Evolutionary conservation across 1,140 invertebrate genomes (phyloP).

Genomic region (Papilio machaon): DNA sequence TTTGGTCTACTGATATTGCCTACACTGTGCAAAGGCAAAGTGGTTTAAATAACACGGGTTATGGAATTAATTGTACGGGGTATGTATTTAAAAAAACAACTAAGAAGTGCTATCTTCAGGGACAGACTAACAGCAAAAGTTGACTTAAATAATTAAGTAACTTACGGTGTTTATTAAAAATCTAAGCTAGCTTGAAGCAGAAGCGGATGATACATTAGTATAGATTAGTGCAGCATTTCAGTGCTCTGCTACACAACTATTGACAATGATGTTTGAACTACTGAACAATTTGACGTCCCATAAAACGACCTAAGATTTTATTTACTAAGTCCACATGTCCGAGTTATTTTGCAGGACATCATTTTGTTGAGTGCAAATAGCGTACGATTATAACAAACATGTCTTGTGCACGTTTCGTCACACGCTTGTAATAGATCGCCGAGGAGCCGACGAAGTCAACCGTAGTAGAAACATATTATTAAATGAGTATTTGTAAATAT

Average conservation of each 20-base stretch:
- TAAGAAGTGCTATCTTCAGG: neutral
- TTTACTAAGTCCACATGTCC: no score
- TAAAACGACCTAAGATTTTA: no score
- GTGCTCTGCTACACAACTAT: neutral
- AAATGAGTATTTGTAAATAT: conserved; percentile 4
- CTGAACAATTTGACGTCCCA: no score
- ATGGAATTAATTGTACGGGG: no score
- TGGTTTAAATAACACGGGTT: neutral
- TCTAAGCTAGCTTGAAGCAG: neutral
- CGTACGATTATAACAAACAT: neutral
- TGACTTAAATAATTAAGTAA: neutral
- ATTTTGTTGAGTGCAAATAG: neutral
- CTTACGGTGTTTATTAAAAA: neutral
- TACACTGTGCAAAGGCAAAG: neutral
- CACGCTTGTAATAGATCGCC: neutral
- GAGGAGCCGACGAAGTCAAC: neutral
- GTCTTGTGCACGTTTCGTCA: neutral
- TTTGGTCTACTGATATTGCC: neutral
- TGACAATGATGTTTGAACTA: neutral
- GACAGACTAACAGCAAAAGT: neutral
- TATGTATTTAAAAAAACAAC: neutral
- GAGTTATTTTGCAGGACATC: no score
- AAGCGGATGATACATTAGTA: neutral
- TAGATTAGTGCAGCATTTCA: neutral
- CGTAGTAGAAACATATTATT: neutral